Conservation (phyloP, 2,888 invertebrate species). For the Autographa gamma region DNA sequence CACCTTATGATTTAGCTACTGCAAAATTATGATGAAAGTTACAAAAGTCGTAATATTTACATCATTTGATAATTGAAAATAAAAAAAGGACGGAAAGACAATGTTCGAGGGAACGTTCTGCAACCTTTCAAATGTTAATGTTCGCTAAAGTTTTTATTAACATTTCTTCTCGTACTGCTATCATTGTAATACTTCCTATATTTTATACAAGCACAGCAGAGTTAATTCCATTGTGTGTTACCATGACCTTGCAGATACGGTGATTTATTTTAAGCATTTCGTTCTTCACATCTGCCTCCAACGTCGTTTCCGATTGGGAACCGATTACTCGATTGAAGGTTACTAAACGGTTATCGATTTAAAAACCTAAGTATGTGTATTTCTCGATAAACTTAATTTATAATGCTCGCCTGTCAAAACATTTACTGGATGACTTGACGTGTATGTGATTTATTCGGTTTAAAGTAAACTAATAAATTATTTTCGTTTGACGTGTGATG, state of each 20-base stretch:
- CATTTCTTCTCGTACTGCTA: too few relatives aligned
- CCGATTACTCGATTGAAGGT: conserved; percentile 49
- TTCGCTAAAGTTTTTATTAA: too few relatives aligned
- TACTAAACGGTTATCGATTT: conserved; percentile 47
- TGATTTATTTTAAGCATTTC: conserved; percentile 38
- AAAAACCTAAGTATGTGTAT: conserved; percentile 16
- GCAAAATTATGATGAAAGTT: too few relatives aligned
- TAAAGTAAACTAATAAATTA: conserved; percentile 25
- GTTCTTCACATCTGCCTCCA: conserved; percentile 26
- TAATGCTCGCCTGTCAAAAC: conserved; percentile 38
- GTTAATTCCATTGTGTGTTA: conserved; percentile 26
- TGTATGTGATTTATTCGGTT: conserved; percentile 25
- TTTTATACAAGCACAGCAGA: conserved; percentile 1
- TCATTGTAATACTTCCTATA: too few relatives aligned
- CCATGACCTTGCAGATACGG: conserved; percentile 44
- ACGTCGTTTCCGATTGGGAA: conserved; percentile 41
- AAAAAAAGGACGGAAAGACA: too few relatives aligned
- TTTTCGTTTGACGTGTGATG: conserved; percentile 21
- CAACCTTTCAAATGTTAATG: too few relatives aligned
- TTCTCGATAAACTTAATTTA: conserved; percentile 46
- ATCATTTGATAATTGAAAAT: too few relatives aligned
- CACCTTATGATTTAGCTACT: not conserved
- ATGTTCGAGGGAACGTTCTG: too few relatives aligned
- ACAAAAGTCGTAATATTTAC: too few relatives aligned
- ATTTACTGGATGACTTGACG: conserved; percentile 38